phyloP scores from a whole-genome alignment of 2,113 vertebrate species.

The Tretioscincus oriximinensis region DNA sequence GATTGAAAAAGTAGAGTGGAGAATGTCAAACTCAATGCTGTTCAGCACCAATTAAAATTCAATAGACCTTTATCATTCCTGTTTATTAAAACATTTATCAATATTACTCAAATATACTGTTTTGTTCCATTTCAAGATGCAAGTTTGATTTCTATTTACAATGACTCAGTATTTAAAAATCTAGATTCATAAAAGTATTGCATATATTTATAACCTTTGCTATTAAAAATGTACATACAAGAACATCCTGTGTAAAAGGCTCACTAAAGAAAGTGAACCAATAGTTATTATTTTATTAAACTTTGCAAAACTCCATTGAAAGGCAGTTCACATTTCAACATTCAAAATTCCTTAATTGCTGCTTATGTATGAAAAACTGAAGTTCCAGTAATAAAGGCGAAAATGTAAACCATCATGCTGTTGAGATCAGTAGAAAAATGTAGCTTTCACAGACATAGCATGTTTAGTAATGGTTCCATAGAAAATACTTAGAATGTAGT shows the following conservation, averaged over 20 bases:
- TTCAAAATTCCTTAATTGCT: constrained; percentile 72
- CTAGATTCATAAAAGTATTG: constrained; percentile 78
- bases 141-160: constrained; percentile 73
- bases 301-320: constrained; percentile 70
- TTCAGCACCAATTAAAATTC: constrained; percentile 81
- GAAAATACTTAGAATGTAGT: constrained; percentile 65
- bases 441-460: constrained; percentile 79
- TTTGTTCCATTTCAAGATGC: constrained; percentile 70
- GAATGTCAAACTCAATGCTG: constrained; percentile 72
- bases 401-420: constrained; percentile 71
- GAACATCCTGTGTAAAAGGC: constrained; percentile 67
- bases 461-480: constrained; percentile 68
- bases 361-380: constrained; percentile 73
- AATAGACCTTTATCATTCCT: constrained; percentile 70
- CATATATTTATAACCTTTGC: constrained; percentile 71
- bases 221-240: constrained; percentile 65
- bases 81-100: constrained; percentile 75
- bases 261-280: constrained; percentile 59
- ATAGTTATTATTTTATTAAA: constrained; percentile 62
- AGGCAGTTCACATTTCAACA: constrained; percentile 76
- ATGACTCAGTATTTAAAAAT: constrained; percentile 76
- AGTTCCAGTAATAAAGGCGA: constrained; percentile 82
- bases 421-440: constrained; percentile 81
- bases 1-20: constrained; percentile 65
- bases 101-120: constrained; percentile 68